Evolutionary conservation across 2,113 vertebrate species (phyloP).

Genomic region (Cryptomyrus ogoouensis): DNA sequence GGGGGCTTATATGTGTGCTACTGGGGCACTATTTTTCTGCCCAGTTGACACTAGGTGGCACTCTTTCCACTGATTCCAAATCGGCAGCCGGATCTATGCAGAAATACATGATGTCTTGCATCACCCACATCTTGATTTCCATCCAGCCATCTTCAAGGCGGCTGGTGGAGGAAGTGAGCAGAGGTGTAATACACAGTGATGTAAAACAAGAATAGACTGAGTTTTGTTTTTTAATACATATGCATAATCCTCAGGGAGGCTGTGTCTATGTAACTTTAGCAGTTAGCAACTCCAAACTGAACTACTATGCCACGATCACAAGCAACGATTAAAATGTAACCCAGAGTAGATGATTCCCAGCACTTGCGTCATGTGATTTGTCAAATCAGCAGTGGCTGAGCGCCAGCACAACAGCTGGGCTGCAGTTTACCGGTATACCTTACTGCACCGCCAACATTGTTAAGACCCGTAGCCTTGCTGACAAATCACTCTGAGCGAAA

Average conservation of each 20-base stretch:
- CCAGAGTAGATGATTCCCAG: background rate
- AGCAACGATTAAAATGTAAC: background rate
- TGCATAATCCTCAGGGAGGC: background rate
- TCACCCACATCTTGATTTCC: constrained; percentile 7
- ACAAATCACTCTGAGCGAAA: background rate
- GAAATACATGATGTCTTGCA: constrained; percentile 6
- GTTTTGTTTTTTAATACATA: background rate
- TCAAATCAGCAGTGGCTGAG: background rate
- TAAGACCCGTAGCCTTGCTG: background rate
- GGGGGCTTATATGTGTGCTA: background rate
- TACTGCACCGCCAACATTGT: background rate
- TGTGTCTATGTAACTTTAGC: background rate
- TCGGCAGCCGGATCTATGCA: background rate
- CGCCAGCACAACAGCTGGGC: background rate
- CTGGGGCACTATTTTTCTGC: background rate
- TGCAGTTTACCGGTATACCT: background rate
- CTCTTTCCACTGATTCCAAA: constrained; percentile 7
- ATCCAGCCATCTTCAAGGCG: background rate
- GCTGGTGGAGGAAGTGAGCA: background rate
- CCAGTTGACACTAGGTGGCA: constrained; percentile 8
- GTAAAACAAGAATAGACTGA: background rate
- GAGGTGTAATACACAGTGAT: background rate
- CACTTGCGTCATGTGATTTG: background rate
- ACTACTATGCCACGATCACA: background rate
- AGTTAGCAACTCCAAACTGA: background rate